Base-by-base conservation (phyloP, 2,888 invertebrate genomes). In the Catocala fraxini region DNA sequence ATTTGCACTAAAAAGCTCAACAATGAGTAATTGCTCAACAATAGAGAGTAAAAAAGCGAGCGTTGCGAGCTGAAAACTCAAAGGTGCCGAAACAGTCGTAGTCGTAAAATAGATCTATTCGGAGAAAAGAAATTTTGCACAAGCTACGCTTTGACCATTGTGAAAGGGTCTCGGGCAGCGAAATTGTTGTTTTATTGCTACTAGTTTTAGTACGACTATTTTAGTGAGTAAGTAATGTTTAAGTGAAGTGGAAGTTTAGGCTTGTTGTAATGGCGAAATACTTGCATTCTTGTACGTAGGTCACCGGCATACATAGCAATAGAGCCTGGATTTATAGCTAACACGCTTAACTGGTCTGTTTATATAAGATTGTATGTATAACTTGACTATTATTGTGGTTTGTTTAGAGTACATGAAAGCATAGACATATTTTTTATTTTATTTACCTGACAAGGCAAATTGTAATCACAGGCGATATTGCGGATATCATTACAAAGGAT, bases 51-150 rank as follows among this genome's bases (percentile, higher is more conserved):
- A 69, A 77, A 71, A 70, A 71, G 65, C 56, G 58, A 68, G 83
- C 84, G 85, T 39, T 39, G 84, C 81, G 80, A 15, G n/a, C n/a
- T 11, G 7, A 83, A 86, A 84, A 79, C 64, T 64, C 78, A 76
- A 80, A 74, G 77, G 66, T 68, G 66, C 72, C 84, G 79, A 81
- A 85, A 91, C 89, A 91, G 91, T 85, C 84, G 82, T 71, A 56
- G 66, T 86, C 88, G 79, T 92, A 91, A 92, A 91, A 77, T 75
- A 73, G 82, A 81, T 85, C 87, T 86, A 83, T 90, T 90, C 90
- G 81, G 68, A 80, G 92, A 92, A 91, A 90, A 90, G 89, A 92
- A 89, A 90, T 93, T 91, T 92, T 91, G 92, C 92, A 86, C 91
- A 88, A 87, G 75, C 73, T 71, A 57, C 65, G 70, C 65, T 79